phyloP scores from a whole-genome alignment of 92 coral and sea anemone species.

The Bergia puertoricense region DNA sequence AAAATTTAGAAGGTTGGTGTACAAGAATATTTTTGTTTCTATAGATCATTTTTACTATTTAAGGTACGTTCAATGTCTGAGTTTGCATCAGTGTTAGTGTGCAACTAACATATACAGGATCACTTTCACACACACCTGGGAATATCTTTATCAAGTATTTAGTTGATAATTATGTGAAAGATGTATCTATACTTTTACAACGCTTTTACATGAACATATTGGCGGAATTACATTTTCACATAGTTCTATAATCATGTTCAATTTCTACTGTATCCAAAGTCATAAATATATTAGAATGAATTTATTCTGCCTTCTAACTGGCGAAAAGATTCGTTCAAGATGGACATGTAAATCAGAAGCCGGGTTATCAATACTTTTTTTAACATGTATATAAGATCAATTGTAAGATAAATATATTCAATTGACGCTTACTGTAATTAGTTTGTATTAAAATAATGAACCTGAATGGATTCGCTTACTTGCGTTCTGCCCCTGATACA shows the following conservation, averaged over 20 bases:
- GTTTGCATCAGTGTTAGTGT: neutral
- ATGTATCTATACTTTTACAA: neutral
- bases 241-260: neutral
- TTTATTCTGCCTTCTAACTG: neutral
- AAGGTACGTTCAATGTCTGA: neutral
- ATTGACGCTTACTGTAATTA: neutral
- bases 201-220: neutral
- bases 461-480: neutral
- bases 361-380: neutral
- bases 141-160: neutral
- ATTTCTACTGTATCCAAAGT: neutral
- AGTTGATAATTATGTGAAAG: neutral
- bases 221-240: neutral
- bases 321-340: neutral
- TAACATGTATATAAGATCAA: constrained; percentile 14
- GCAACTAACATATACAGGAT: neutral
- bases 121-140: neutral
- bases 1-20: too few relatives aligned
- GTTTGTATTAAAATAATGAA: constrained; percentile 7
- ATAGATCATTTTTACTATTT: too few relatives aligned
- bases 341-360: neutral
- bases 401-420: neutral
- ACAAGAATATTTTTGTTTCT: too few relatives aligned
- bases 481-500: too few relatives aligned
- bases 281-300: neutral